Evolutionary conservation across 2,797 vertebrate species (phyloP), one percentile per base, ranked within the genome.

Genomic region (Cuniculus paca): DNA sequence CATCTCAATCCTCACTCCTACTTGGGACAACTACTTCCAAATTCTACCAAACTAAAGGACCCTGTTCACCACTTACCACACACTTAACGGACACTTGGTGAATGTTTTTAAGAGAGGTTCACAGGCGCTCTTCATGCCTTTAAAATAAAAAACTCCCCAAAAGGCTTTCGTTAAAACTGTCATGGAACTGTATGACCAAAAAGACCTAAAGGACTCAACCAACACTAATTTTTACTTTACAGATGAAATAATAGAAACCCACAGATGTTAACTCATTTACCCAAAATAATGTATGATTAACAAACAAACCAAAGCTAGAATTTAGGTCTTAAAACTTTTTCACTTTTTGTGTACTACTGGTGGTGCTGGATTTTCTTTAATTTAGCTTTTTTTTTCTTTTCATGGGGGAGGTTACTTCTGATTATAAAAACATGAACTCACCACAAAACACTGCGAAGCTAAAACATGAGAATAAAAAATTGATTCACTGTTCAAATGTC

Each of bases 391-490:
- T 52, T 77, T 50, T 77, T 50, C 7, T 10, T 50, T 77, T 48
- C 16, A 31, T 42, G 2, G 54, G 24, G 2, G 8, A 1, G 11
- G 8, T 39, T 86, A n/a, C 36, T 90, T 93, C 36, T 88, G 26
- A 87, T 77, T 70, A 68, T 86, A 86, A 95, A 88, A 78, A 60
- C 54, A 63, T 22, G 58, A 14, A 45, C 34, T 90, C 45, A 83
- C 28, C 34, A 2, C 5, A 78, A 10, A 85, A 92, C 56, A 89
- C 48, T n/a, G 68, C 10, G 22, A 91, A 80, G 83, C 50, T 72
- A 60, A 94, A 89, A 95, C 78, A 14, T 75, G 1, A 85, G 74
- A 5, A 94, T 48, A 95, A 56, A 74, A 91, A 95, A 85, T 10
- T 87, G 79, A 88, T 75, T 94, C n/a, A 31, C 54, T 79, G 70